phyloP scores from a whole-genome alignment of 2,113 vertebrate species.

The Ceuthmochares aereus region DNA sequence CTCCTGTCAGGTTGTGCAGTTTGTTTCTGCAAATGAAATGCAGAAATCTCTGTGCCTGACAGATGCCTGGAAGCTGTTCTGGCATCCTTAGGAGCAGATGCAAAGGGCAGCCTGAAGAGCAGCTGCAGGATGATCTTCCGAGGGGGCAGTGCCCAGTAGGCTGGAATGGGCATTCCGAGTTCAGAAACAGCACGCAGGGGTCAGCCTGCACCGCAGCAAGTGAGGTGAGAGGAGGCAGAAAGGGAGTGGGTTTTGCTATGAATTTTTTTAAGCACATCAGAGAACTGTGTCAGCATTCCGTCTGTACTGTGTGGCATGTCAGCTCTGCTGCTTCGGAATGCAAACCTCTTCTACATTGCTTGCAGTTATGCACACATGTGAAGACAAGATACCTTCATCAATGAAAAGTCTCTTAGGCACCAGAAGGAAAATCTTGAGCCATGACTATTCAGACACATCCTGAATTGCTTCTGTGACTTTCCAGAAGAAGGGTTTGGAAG shows the following conservation, averaged over 20 bases:
- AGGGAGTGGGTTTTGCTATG: neutral
- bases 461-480: neutral
- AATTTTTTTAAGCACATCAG: neutral
- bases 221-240: accelerated
- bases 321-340: neutral
- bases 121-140: neutral
- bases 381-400: neutral
- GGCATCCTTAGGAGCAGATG: neutral
- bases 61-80: neutral
- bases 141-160: neutral
- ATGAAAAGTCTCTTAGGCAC: neutral
- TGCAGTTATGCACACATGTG: neutral
- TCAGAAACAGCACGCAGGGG: accelerated
- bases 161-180: neutral
- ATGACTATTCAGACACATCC: neutral
- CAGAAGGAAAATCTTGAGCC: neutral
- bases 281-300: neutral
- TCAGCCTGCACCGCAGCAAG: neutral
- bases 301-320: neutral
- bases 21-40: accelerated
- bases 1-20: neutral
- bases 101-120: neutral
- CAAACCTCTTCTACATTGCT: neutral
- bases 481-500: neutral
- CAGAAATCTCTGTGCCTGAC: neutral